Base-by-base conservation (phyloP, 2,888 invertebrate genomes). In the Lathronympha strigana region DNA sequence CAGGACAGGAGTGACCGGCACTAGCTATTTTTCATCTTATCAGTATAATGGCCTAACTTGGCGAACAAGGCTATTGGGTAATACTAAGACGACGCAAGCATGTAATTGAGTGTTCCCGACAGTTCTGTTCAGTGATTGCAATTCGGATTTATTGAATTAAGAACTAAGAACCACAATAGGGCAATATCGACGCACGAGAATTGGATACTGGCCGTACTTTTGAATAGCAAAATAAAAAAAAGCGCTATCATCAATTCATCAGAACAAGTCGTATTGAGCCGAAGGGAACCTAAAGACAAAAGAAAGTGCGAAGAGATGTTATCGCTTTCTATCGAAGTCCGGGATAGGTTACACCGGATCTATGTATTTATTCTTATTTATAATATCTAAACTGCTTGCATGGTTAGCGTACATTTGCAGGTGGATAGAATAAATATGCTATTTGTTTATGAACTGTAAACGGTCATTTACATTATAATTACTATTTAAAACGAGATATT, bases 251-350 rank as follows among this genome's bases (percentile, higher is more conserved):
- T 6, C 38, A 6, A 3, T 33, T 43, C 40, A 17, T 21, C 21
- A 1, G 4, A 21, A 21, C 11, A 45, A 45, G 15, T 40, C 36
- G 36, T n/a, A 17, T 15, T 31, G 17, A 5, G 47, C 9, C 28
- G 21, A 49, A 45, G 21, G 51, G 47, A 38, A 63, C 40, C 43
- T 43, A 8, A 33, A 57, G 57, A 15, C 28, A 51, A 43, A 64
- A 68, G 68, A 66, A 68, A 68, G 43, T 15, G 60, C 31, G n/a
- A 60, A 54, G 17, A 60, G 47, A 51, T 17, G 38, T 50, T 49
- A 57, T 64, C 55, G 38, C 64, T 68, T 68, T 66, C 68, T 68
- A 68, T 51, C 31, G 28, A 38, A 61, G 33, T 50, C 57, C 25
- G 45, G 45, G 25, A 64, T 38, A 36, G 21, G 58, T 45, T 58